These are phyloP conservation scores for Ethmia dodecea DNA, from an alignment of 2,888 invertebrate genomes.

Conservation along the genomic window DNA sequence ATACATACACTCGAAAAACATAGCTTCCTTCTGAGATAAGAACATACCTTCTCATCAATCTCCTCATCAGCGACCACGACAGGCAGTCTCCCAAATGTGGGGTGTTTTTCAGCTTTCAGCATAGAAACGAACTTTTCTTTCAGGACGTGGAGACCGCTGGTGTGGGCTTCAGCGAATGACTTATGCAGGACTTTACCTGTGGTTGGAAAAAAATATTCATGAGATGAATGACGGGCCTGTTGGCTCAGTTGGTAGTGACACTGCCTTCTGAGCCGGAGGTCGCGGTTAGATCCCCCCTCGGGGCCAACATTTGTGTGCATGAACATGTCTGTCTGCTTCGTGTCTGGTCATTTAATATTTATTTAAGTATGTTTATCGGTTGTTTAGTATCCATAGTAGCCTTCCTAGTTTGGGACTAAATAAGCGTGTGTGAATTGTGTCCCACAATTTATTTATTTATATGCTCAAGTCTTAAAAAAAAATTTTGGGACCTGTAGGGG, in stretches of 20 bases:
- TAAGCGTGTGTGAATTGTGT: too few species aligned
- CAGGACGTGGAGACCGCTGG: slow-evolving; percentile 82
- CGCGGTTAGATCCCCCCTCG: background rate
- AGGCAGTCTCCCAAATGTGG: slow-evolving; percentile 39
- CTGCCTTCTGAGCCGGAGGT: background rate
- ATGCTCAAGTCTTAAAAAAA: too few species aligned
- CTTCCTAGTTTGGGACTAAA: too few species aligned
- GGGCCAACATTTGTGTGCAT: too few species aligned
- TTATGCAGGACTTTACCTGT: slow-evolving; percentile 81
- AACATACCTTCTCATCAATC: slow-evolving; percentile 31
- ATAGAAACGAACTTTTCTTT: slow-evolving; percentile 87
- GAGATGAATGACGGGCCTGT: background rate
- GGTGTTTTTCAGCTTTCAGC: slow-evolving; percentile 77
- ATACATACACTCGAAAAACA: too few species aligned
- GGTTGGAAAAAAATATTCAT: slow-evolving; percentile 7
- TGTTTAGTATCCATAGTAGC: too few species aligned
- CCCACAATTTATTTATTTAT: too few species aligned
- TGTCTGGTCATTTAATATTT: too few species aligned
- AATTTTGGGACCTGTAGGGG: too few species aligned
- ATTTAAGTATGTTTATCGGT: too few species aligned
- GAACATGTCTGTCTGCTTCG: too few species aligned
- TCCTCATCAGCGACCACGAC: slow-evolving; percentile 41
- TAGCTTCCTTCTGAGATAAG: too few species aligned
- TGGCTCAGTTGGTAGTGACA: background rate
- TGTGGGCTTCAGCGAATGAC: slow-evolving; percentile 84